Base-by-base conservation (phyloP, 2,113 vertebrate species). In the Tragelaphus imberbis region DNA sequence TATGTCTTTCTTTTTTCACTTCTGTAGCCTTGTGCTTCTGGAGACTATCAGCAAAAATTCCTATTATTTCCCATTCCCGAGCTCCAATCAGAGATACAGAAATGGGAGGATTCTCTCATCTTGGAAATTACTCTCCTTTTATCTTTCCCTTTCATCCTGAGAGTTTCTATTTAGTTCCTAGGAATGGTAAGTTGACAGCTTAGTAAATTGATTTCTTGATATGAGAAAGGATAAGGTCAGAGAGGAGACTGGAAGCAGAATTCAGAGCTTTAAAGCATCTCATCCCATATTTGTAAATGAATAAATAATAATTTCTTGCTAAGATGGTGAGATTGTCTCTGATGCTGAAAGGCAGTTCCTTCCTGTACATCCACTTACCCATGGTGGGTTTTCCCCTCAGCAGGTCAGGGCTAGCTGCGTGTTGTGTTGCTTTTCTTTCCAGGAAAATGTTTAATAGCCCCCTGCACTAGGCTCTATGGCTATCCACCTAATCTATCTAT, bases 191-290 rank as follows among this genome's bases (percentile, higher is more conserved):
- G 3, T 63, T 65, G 68, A 56, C 36, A 19, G 23, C 80, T 96
- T 51, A 71, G 61, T 87, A 89, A 81, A 53, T n/a, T 61, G 49
- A 33, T 90, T 90, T 97, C 58, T 88, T 84, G 17, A 36, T 13
- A n/a, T 65, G 40, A 56, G 44, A 80, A 82, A 53, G 55, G 28
- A 53, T 49, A 93, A 93, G 55, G 13, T 49, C 61, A 88, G 28
- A 59, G 51, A 92, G 65, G 36, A 92, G 84, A 82, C 27, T 3
- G 10, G 58, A 92, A 77, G n/a, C 28, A 49, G 71, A 92, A 90
- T 90, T 94, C 27, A 79, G 59, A 94, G 49, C 92, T 77, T 95
- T 49, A 95, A 94, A 87, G 53, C n/a, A 61, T 44, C 61, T 94
- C 23, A 88, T 55, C 63, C 17, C n/a, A 71, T 36, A 49, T 91